These are phyloP conservation scores for Scolanthus callimorphus DNA, from an alignment of 92 coral and sea anemone genomes.

Conservation along the genomic window DNA sequence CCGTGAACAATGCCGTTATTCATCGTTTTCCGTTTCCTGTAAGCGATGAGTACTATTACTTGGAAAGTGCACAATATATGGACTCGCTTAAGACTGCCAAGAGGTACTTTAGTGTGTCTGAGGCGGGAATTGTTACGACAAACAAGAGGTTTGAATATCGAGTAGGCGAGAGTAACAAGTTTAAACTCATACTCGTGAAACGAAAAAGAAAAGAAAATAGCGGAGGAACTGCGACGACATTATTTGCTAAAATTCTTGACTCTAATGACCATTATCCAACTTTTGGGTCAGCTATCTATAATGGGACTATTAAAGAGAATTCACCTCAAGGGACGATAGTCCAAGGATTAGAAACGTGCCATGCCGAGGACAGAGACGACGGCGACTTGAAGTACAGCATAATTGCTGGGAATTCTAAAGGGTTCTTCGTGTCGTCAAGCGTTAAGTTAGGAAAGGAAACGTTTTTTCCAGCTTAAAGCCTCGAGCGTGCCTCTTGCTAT, in stretches of 20 bases:
- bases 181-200: constrained; percentile 49
- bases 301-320: constrained; percentile 60
- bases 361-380: constrained; percentile 71
- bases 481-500: constrained; percentile 43
- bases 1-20: constrained; percentile 35
- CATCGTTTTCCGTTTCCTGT: constrained; percentile 36
- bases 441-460: constrained; percentile 28
- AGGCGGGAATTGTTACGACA: constrained; percentile 39
- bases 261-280: constrained; percentile 55
- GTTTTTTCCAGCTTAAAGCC: constrained; percentile 55
- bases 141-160: constrained; percentile 43
- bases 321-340: constrained; percentile 44
- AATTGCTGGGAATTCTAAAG: constrained; percentile 66
- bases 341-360: constrained; percentile 68
- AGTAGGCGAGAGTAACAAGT: constrained; percentile 46
- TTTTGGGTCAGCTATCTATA: constrained; percentile 49
- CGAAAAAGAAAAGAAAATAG: constrained; percentile 17
- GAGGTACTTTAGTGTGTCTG: constrained; percentile 35
- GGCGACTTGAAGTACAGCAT: constrained; percentile 53
- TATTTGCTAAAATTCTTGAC: constrained; percentile 58
- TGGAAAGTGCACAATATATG: constrained; percentile 35
- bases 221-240: constrained; percentile 56
- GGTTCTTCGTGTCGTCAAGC: constrained; percentile 46
- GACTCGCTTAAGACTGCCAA: constrained; percentile 40
- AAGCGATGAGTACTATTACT: constrained; percentile 21